phyloP scores from a whole-genome alignment of 2,113 vertebrate genomes.

The Stomatorhinus ivindoensis region DNA sequence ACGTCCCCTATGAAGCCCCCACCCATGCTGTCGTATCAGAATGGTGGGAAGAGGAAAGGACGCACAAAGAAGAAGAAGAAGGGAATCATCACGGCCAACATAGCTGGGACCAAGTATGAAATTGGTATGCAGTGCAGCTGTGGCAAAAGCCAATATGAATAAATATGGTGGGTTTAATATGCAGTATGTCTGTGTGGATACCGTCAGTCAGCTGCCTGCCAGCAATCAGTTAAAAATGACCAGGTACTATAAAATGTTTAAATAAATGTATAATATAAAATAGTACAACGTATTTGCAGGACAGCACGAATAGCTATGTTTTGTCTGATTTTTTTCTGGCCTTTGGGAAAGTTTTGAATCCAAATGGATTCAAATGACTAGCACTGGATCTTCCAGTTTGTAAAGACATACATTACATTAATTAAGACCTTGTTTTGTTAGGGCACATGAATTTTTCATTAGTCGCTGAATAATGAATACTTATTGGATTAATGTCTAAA shows the following conservation, averaged over 20 bases:
- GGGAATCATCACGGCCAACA: slow-evolving; percentile 79
- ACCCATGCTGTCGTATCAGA: slow-evolving; percentile 71
- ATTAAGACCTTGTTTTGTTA: slow-evolving; percentile 61
- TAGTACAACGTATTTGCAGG: slow-evolving; percentile 25
- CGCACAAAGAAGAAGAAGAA: slow-evolving; percentile 89
- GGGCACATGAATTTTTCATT: slow-evolving; percentile 61
- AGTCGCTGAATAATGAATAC: slow-evolving; percentile 61
- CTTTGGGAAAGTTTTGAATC: slow-evolving; percentile 38
- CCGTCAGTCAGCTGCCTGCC: not conserved
- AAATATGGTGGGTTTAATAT: not conserved
- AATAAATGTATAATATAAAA: not conserved
- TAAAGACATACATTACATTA: slow-evolving; percentile 54
- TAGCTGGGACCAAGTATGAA: slow-evolving; percentile 92
- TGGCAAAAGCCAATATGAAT: not conserved
- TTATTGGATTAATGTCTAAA: slow-evolving; percentile 61
- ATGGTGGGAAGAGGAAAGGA: slow-evolving; percentile 77
- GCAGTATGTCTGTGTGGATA: not conserved
- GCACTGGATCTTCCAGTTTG: slow-evolving; percentile 47
- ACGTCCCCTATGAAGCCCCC: slow-evolving; percentile 68
- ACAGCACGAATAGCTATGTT: slow-evolving; percentile 25
- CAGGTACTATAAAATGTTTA: not conserved
- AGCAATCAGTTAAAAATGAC: not conserved
- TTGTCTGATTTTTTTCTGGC: slow-evolving; percentile 41
- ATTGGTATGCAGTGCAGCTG: slow-evolving; percentile 66
- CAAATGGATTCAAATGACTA: slow-evolving; percentile 46